phyloP scores from a whole-genome alignment of 2,113 vertebrate genomes.

The Pongo abelii region DNA sequence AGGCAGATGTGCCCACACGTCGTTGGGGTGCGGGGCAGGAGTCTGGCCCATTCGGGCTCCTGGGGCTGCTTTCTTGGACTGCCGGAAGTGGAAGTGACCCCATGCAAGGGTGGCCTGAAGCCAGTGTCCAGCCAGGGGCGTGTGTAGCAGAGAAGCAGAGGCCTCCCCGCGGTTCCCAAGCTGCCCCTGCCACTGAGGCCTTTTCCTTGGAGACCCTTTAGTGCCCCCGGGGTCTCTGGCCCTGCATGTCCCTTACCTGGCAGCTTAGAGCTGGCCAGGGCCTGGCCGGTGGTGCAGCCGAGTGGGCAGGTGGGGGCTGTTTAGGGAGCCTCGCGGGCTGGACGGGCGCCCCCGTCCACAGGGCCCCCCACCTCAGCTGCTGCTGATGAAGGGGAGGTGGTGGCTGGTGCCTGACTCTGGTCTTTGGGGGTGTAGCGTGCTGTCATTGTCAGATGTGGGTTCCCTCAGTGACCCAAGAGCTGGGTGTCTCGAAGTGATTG shows the following conservation, averaged over 20 bases:
- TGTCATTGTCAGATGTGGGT: too few species aligned
- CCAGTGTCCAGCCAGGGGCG: background rate
- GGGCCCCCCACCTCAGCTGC: too few species aligned
- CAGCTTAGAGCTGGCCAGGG: background rate
- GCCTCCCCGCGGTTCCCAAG: too few species aligned
- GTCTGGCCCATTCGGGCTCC: background rate
- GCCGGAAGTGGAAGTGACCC: background rate
- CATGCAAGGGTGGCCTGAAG: too few species aligned
- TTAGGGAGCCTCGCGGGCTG: background rate
- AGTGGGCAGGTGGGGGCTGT: background rate
- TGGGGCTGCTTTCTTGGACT: background rate
- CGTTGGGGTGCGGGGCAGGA: accelerated
- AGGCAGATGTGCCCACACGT: accelerated
- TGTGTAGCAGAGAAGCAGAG: background rate
- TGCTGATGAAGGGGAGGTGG: too few species aligned
- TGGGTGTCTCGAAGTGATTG: accelerated
- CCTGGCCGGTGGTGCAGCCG: background rate
- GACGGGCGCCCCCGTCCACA: too few species aligned
- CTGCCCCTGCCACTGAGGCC: too few species aligned
- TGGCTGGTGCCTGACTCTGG: background rate
- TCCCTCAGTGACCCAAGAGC: too few species aligned
- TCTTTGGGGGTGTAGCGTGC: too few species aligned
- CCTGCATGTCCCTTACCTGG: accelerated
- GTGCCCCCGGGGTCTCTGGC: accelerated
- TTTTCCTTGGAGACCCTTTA: background rate